Conservation (phyloP, 2,113 vertebrate species). For the Sterna hirundo region DNA sequence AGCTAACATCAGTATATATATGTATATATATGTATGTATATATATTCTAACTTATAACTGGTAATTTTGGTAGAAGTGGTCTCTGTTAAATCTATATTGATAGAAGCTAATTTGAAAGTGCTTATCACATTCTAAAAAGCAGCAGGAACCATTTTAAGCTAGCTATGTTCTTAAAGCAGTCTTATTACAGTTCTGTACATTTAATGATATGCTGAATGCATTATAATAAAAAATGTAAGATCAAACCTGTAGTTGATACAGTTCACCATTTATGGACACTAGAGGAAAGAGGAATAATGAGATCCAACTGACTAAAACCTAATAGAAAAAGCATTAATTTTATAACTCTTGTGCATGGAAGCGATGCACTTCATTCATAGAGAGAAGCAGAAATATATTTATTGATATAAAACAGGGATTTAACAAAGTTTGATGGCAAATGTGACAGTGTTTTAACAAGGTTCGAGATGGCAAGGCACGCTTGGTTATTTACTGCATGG, state of each 20-base stretch:
- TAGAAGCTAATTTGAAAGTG: not conserved
- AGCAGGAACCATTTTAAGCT: not conserved
- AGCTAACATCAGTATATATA: not conserved
- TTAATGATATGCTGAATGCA: not conserved
- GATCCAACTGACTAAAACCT: not conserved
- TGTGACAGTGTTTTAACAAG: no score
- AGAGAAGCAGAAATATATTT: no score
- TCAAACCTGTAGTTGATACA: not conserved
- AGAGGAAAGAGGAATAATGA: not conserved
- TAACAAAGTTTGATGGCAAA: no score
- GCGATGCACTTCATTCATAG: no score
- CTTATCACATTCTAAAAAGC: not conserved
- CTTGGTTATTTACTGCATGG: no score
- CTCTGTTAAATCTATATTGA: not conserved
- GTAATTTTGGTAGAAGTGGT: not conserved
- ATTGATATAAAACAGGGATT: no score
- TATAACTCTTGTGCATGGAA: no score
- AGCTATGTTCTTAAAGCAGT: not conserved
- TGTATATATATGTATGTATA: no score
- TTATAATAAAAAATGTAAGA: not conserved
- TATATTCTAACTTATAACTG: not conserved
- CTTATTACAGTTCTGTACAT: not conserved
- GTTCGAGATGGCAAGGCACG: no score
- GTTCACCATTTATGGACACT: not conserved
- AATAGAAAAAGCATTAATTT: not conserved